Percentiles rank a stretch among this genome's conserved stretches.
phyloP scores from a whole-genome alignment of 2,113 vertebrate species.

The Dasyurus viverrinus region DNA sequence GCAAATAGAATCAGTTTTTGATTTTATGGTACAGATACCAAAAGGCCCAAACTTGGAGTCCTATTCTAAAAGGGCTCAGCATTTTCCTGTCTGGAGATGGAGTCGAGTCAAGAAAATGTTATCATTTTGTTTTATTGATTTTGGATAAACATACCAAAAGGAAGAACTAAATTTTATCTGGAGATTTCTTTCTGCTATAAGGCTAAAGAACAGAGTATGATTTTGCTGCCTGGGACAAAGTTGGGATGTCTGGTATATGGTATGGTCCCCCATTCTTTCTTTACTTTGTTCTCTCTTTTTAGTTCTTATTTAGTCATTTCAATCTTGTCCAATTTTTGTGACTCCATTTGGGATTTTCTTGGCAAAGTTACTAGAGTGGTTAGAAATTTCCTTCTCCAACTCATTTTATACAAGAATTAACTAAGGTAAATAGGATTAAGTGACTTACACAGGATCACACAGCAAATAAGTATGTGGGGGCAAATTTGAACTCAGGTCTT shows the following conservation, averaged over 20 bases:
- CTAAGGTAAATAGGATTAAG: constrained; percentile 17
- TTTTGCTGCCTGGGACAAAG: not conserved
- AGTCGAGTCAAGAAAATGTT: not conserved
- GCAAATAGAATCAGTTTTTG: not conserved
- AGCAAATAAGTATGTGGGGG: not conserved
- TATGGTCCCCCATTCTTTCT: not conserved
- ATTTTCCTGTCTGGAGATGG: not conserved
- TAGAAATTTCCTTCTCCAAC: not conserved
- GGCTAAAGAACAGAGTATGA: not conserved
- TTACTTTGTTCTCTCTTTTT: not conserved
- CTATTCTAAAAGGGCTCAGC: not conserved
- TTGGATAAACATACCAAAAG: not conserved
- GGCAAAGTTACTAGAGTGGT: not conserved
- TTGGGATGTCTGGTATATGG: not conserved
- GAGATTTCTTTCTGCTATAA: not conserved
- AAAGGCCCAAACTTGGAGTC: not conserved
- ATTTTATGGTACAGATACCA: not conserved
- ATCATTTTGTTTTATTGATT: not conserved
- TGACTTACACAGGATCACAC: constrained; percentile 40
- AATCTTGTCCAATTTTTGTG: not conserved
- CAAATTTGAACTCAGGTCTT: not conserved
- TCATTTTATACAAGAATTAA: constrained; percentile 4
- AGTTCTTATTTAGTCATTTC: not conserved
- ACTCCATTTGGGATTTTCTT: not conserved
- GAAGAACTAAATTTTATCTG: not conserved